Conservation (phyloP, 1,140 invertebrate species). For the Drosophila virilis region DNA sequence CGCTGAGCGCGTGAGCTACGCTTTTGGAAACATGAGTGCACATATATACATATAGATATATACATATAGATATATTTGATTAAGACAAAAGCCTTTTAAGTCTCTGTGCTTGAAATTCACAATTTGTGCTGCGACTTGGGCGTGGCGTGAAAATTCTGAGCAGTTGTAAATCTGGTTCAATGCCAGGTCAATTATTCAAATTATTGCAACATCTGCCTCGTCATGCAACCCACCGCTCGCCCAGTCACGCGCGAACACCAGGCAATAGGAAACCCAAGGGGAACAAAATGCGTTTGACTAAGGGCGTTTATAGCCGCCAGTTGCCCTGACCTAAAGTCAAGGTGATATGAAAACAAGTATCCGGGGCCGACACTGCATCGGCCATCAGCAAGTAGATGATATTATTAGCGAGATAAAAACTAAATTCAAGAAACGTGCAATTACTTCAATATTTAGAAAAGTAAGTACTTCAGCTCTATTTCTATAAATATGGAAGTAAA, state of each 20-base stretch:
- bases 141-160: conserved; percentile 46
- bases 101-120: background rate
- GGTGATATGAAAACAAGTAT: background rate
- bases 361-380: background rate
- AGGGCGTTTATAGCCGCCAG: conserved; percentile 10
- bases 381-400: too few species aligned
- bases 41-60: background rate
- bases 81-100: conserved; percentile 57
- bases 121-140: conserved; percentile 32
- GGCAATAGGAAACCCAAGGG: conserved; percentile 34
- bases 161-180: conserved; percentile 58
- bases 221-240: background rate
- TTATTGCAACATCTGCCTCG: conserved; percentile 21
- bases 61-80: conserved; percentile 40
- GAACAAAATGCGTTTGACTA: conserved; percentile 17
- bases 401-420: too few species aligned
- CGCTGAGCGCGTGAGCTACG: conserved; percentile 34
- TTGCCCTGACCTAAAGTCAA: conserved; percentile 27
- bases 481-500: too few species aligned
- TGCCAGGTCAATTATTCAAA: conserved; percentile 51
- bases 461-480: too few species aligned
- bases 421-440: too few species aligned
- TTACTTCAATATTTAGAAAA: too few species aligned
- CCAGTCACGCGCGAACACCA: conserved; percentile 29
- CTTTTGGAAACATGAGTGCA: conserved; percentile 1